A percentile compares a stretch with the other conserved stretches of the same genome.
Evolutionary conservation across 2,888 invertebrate genomes (phyloP).

Genomic region (Alsophila aescularia): DNA sequence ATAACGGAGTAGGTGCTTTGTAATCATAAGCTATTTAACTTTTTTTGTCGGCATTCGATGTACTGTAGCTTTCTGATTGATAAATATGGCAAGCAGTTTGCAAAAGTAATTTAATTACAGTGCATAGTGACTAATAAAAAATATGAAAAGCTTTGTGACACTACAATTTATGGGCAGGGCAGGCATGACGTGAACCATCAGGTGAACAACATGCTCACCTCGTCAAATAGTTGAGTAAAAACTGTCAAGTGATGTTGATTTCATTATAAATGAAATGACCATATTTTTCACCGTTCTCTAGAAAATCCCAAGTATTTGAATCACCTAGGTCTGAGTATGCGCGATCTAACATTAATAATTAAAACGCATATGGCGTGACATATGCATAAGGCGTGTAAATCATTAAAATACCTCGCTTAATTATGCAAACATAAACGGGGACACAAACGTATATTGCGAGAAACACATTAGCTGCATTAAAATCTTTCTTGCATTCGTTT

Average conservation of each 20-base stretch:
- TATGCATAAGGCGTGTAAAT: conserved; percentile 18
- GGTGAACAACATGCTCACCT: too few relatives aligned
- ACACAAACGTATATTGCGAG: conserved; percentile 73
- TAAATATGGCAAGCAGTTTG: conserved; percentile 3
- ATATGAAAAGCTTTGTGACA: too few relatives aligned
- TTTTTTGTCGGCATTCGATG: conserved; percentile 41
- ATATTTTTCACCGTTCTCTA: too few relatives aligned
- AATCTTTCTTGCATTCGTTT: conserved; percentile 82
- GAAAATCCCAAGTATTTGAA: too few relatives aligned
- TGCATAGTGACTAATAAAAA: too few relatives aligned
- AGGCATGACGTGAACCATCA: too few relatives aligned
- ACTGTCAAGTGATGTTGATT: too few relatives aligned
- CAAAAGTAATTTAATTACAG: neutral
- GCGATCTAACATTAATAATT: neutral
- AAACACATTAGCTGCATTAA: conserved; percentile 79
- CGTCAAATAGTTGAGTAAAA: too few relatives aligned
- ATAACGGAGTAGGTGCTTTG: conserved; percentile 71
- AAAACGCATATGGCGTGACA: conserved; percentile 8
- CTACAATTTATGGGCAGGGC: too few relatives aligned
- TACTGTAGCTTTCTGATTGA: conserved; percentile 26
- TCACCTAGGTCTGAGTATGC: neutral
- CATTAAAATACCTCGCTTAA: conserved; percentile 36
- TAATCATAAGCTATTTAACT: conserved; percentile 58
- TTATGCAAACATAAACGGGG: conserved; percentile 47
- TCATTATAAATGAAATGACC: too few relatives aligned